Percentiles rank a stretch among this genome's conserved stretches.
Evolutionary conservation across 1,140 invertebrate species (phyloP).

Genomic region (Tetramorium alpestre): DNA sequence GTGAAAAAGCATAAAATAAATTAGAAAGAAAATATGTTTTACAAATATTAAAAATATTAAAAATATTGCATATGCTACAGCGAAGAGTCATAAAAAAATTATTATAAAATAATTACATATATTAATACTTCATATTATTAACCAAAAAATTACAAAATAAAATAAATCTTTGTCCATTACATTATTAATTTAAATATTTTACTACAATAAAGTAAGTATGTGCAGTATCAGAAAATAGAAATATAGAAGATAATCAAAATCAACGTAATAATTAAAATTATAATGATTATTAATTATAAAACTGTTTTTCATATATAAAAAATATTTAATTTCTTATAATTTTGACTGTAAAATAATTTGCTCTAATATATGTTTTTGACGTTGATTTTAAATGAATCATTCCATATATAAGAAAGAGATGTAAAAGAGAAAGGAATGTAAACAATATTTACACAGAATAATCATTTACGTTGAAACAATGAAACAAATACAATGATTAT

Average conservation of each 20-base stretch:
- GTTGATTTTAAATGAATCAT: slow-evolving; percentile 26
- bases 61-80: not conserved
- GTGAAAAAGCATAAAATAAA: not conserved
- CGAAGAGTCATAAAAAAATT: not conserved
- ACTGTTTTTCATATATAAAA: no score
- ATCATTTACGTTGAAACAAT: not conserved
- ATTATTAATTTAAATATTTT: not conserved
- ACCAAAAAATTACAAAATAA: not conserved
- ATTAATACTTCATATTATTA: not conserved
- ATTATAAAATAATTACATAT: not conserved
- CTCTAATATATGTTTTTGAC: not conserved
- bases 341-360: not conserved
- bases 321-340: not conserved
- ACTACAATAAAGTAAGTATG: not conserved
- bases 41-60: not conserved
- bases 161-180: not conserved
- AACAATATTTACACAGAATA: slow-evolving; percentile 12
- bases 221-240: not conserved
- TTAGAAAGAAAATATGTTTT: not conserved
- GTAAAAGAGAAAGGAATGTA: not conserved
- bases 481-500: slow-evolving; percentile 27
- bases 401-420: not conserved
- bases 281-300: not conserved
- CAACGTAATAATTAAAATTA: not conserved
- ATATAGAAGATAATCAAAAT: not conserved